Evolutionary conservation across 2,888 invertebrate genomes (phyloP).

Genomic region (Podabrus alpinus): DNA sequence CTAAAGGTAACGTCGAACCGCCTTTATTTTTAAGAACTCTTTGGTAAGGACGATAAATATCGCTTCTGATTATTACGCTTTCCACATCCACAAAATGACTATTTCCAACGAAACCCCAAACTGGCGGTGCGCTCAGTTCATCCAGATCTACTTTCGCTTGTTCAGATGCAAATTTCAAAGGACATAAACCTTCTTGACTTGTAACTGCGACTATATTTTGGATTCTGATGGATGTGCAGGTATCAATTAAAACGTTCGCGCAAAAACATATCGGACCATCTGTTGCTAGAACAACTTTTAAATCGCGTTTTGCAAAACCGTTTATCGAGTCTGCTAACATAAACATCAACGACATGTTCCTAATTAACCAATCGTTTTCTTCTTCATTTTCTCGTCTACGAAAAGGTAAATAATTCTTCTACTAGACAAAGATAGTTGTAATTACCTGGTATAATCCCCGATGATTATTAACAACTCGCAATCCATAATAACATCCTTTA

Average conservation of each 20-base stretch:
- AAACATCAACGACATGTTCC: slow-evolving; percentile 50
- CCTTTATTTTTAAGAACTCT: slow-evolving; percentile 57
- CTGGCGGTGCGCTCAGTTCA: slow-evolving; percentile 64
- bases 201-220: slow-evolving; percentile 63
- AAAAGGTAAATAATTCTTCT: neutral
- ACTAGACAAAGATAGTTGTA: neutral
- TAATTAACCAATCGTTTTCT: slow-evolving; percentile 41
- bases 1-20: slow-evolving; percentile 59
- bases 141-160: slow-evolving; percentile 56
- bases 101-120: slow-evolving; percentile 67
- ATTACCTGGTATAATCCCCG: slow-evolving; percentile 52
- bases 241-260: slow-evolving; percentile 58
- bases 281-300: slow-evolving; percentile 61
- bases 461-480: slow-evolving; percentile 61
- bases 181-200: slow-evolving; percentile 61
- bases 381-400: slow-evolving; percentile 27
- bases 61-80: slow-evolving; percentile 60
- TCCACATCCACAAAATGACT: slow-evolving; percentile 61
- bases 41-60: slow-evolving; percentile 58
- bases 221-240: slow-evolving; percentile 52
- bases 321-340: slow-evolving; percentile 59
- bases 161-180: slow-evolving; percentile 53
- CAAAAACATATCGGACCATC: slow-evolving; percentile 63
- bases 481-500: slow-evolving; percentile 57
- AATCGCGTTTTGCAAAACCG: slow-evolving; percentile 54